A percentile compares a stretch with the other conserved stretches of the same genome.
Evolutionary conservation across 2,113 vertebrate genomes (phyloP).

Genomic region (Eptesicus fuscus): DNA sequence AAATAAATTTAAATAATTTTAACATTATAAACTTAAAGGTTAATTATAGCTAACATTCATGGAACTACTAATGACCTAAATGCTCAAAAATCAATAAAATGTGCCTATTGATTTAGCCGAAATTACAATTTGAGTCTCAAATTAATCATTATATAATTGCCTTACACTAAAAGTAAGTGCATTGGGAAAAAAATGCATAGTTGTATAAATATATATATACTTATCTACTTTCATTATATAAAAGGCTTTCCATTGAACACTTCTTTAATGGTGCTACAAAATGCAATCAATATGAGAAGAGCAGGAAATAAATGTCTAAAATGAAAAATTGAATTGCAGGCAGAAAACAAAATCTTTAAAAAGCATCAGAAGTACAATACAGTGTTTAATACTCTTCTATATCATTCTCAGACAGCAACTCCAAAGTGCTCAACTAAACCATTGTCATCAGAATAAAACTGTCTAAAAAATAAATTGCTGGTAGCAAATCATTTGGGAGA

Average conservation of each 20-base stretch:
- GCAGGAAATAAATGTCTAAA: background rate
- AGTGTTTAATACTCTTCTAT: background rate
- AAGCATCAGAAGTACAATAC: background rate
- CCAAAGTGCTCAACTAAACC: background rate
- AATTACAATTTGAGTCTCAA: conserved; percentile 24
- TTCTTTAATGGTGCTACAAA: conserved; percentile 24
- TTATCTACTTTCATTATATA: conserved; percentile 11
- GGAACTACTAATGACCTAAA: background rate
- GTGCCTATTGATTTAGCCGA: background rate
- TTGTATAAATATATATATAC: background rate
- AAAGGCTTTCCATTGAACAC: background rate
- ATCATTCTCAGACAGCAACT: background rate
- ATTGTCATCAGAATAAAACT: conserved; percentile 21
- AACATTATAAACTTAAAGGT: background rate
- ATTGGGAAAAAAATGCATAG: background rate
- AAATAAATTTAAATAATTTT: background rate
- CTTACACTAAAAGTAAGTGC: background rate
- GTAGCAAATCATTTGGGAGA: background rate
- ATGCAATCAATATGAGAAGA: conserved; percentile 40
- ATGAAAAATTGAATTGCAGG: conserved; percentile 46
- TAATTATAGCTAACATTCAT: background rate
- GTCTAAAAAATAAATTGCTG: background rate
- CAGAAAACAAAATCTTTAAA: conserved; percentile 34
- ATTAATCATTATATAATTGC: conserved; percentile 7
- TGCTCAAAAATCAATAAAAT: conserved; percentile 9